Base-by-base conservation (phyloP, 2,888 invertebrate genomes). In the Dryomyza anilis region DNA sequence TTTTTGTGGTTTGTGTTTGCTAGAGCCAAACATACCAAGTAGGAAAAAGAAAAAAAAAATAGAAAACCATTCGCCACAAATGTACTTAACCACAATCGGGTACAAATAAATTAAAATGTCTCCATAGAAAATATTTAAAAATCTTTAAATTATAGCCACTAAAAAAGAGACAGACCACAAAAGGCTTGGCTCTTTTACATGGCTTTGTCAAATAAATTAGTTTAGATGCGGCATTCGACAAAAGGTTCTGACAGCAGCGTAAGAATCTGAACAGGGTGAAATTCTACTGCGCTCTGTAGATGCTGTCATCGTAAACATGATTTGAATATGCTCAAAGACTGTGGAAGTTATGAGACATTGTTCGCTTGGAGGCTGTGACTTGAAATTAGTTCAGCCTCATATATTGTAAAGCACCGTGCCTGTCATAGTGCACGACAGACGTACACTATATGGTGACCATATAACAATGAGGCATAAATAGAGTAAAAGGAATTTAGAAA, bases 161-260 rank as follows among this genome's bases (percentile, higher is more conserved):
- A n/a, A n/a, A n/a, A n/a, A n/a, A n/a, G n/a, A n/a, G n/a, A 21
- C 39, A 7, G 39, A 39, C 39, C 7, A n/a, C 12, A 7, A n/a
- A 39, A 12, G 14, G 3, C 39, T 12, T n/a, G 3, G n/a, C 8
- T 39, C 39, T n/a, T 33, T n/a, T n/a, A 48, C 19, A 21, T 23
- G 19, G 14, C 25, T 55, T 55, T 58, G 58, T 46, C 58, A 43
- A 58, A 58, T 58, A 58, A 58, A 58, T 58, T 58, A 27, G 29
- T 58, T 58, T 45, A 45, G 58, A 16, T 43, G 29, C 58, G n/a
- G n/a, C 30, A 23, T 23, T 58, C 27, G 30, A 27, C 46, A 21
- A 58, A 6, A 21, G 48, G 48, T 14, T 1, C 4, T 6, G 25
- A 48, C 23, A 12, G 23, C 3, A 7, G 25, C 16, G 25, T n/a